A percentile compares a stretch with the other conserved stretches of the same genome.
These are phyloP conservation scores for Podotricha telesiphe DNA, from an alignment of 2,888 invertebrate genomes.

Conservation along the genomic window DNA sequence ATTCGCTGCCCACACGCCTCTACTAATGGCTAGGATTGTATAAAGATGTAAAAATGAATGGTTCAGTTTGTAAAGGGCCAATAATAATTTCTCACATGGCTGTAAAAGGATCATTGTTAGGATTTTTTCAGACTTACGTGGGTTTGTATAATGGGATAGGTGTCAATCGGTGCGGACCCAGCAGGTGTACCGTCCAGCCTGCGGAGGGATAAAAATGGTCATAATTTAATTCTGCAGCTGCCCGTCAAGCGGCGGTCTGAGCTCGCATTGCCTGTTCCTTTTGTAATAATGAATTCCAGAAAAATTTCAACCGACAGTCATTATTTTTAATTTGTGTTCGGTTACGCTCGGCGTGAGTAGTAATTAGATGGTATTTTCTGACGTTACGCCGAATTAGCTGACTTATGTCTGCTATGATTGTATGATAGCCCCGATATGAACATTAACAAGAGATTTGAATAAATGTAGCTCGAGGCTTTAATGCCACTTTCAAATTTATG, in stretches of 20 bases:
- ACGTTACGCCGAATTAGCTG: conserved; percentile 50
- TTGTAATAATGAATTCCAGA: conserved; percentile 72
- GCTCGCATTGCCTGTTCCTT: conserved; percentile 64
- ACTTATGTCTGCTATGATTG: conserved; percentile 45
- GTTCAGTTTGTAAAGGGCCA: conserved; percentile 74
- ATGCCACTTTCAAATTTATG: conserved; percentile 26
- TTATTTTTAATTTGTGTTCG: conserved; percentile 68
- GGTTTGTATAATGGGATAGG: conserved; percentile 78
- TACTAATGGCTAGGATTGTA: conserved; percentile 80
- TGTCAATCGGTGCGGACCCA: conserved; percentile 76
- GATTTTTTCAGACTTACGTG: conserved; percentile 65
- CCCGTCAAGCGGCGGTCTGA: conserved; percentile 76
- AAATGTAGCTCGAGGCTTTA: conserved; percentile 30
- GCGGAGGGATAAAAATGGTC: conserved; percentile 76
- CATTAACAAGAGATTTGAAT: conserved; percentile 36
- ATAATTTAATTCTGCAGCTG: conserved; percentile 82
- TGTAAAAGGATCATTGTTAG: conserved; percentile 76
- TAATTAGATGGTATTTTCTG: conserved; percentile 55
- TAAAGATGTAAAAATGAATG: conserved; percentile 81
- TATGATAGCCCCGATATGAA: conserved; percentile 35
- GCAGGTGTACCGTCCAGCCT: conserved; percentile 70
- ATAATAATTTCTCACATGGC: conserved; percentile 82
- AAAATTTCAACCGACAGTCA: conserved; percentile 66
- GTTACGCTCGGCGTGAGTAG: conserved; percentile 57
- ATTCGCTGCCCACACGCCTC: conserved; percentile 81